These are phyloP conservation scores for Sitta europaea DNA, from an alignment of 2,113 vertebrate species.

Conservation along the genomic window DNA sequence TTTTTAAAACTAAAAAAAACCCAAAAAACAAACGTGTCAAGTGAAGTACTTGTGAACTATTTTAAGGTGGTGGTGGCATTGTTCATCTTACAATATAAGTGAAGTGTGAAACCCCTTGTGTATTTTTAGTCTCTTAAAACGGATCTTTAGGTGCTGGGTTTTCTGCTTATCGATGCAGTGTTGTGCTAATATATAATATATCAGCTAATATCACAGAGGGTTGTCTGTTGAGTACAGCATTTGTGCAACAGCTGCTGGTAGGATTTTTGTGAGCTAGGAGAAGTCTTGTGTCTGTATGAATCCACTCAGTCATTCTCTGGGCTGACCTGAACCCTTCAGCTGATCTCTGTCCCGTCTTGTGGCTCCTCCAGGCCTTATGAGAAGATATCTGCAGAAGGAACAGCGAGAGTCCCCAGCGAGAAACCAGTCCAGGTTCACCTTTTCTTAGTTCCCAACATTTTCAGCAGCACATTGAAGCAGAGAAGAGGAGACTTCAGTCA, in stretches of 20 bases:
- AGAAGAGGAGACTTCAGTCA: neutral
- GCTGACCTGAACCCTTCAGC: neutral
- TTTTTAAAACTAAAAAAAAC: no score
- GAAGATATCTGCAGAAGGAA: neutral
- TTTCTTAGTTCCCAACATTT: neutral
- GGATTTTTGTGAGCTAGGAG: neutral
- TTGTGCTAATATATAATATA: rapidly evolving
- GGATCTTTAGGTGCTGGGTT: neutral
- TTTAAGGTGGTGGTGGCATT: neutral
- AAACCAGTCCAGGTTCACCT: rapidly evolving
- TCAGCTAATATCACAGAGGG: neutral
- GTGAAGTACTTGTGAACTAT: neutral
- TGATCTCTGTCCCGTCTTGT: neutral
- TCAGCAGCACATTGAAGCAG: neutral
- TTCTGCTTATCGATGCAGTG: neutral
- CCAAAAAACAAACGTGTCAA: no score
- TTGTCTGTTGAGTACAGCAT: neutral
- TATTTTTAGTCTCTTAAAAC: neutral
- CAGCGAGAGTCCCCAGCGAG: no score
- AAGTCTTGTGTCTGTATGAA: neutral
- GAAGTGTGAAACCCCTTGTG: neutral
- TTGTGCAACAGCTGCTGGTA: neutral
- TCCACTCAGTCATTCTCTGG: rapidly evolving
- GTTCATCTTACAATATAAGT: neutral
- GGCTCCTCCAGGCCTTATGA: neutral